These are phyloP conservation scores for Cirrhinus molitorella DNA, from an alignment of 2,797 vertebrate species.

Conservation along the genomic window DNA sequence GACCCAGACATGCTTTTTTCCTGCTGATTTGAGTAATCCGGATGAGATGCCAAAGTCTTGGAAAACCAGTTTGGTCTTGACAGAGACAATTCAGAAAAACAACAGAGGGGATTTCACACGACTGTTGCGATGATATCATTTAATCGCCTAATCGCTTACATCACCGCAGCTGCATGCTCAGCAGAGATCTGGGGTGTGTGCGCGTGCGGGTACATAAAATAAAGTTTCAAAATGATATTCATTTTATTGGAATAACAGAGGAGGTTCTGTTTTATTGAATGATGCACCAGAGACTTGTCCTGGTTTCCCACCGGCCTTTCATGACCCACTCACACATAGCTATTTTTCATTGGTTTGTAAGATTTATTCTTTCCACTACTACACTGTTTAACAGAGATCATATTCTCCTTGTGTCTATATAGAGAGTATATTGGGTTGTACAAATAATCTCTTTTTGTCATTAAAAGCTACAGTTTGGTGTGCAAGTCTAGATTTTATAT, in stretches of 20 bases:
- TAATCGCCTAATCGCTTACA: conserved; percentile 79
- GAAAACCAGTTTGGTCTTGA: conserved; percentile 68
- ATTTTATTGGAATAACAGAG: conserved; percentile 58
- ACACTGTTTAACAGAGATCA: conserved; percentile 20
- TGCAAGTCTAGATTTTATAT: conserved; percentile 1
- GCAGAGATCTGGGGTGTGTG: conserved; percentile 64
- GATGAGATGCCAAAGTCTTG: conserved; percentile 59
- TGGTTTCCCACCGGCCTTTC: conserved; percentile 47
- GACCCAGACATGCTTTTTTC: conserved; percentile 57
- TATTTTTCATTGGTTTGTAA: neutral
- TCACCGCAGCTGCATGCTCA: conserved; percentile 81
- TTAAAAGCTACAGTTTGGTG: conserved; percentile 5
- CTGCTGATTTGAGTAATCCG: conserved; percentile 63
- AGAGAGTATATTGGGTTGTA: conserved; percentile 21
- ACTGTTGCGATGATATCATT: conserved; percentile 80
- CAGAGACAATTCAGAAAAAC: conserved; percentile 69
- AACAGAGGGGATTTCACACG: conserved; percentile 72
- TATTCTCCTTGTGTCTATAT: conserved; percentile 13
- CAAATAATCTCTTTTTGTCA: neutral
- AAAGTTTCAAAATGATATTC: conserved; percentile 21
- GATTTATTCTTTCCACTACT: neutral
- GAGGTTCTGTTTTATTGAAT: conserved; percentile 55
- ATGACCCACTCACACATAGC: conserved; percentile 25
- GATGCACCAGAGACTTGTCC: conserved; percentile 52
- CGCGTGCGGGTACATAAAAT: conserved; percentile 29